These are phyloP conservation scores for Panulirus ornatus DNA, from an alignment of 1,140 invertebrate species.

Conservation along the genomic window DNA sequence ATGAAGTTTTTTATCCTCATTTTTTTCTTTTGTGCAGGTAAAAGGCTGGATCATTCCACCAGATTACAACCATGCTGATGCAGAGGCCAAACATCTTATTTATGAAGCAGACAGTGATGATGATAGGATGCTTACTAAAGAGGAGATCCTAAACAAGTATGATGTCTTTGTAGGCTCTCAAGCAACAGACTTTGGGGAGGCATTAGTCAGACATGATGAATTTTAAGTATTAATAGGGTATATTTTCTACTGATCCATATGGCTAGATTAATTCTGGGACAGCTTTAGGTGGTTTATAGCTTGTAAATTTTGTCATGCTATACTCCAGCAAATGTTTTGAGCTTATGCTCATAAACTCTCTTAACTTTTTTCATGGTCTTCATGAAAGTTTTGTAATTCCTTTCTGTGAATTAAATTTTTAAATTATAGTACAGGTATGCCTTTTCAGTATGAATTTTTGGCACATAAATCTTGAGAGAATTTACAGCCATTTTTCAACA, in stretches of 20 bases:
- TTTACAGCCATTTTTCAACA: not conserved
- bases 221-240: slow-evolving; percentile 82
- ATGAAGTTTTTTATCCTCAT: no score
- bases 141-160: slow-evolving; percentile 96
- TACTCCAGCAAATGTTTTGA: not conserved
- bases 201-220: slow-evolving; percentile 94
- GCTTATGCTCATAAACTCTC: not conserved
- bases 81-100: slow-evolving; percentile 96
- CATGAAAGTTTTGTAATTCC: not conserved
- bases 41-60: slow-evolving; percentile 96
- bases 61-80: slow-evolving; percentile 97
- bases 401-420: not conserved
- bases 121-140: slow-evolving; percentile 93
- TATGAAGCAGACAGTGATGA: slow-evolving; percentile 94
- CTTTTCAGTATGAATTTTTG: not conserved
- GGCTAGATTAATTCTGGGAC: not conserved
- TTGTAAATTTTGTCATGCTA: not conserved
- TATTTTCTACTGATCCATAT: not conserved
- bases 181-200: slow-evolving; percentile 98
- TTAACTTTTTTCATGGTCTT: not conserved
- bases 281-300: not conserved
- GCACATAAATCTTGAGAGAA: not conserved
- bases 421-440: no score
- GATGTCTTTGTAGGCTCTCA: slow-evolving; percentile 99
- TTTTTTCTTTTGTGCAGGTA: slow-evolving; percentile 18